Evolutionary conservation across 1,140 invertebrate genomes (phyloP), one percentile per base, ranked within the genome.

Genomic region (Danaus melanippus): DNA sequence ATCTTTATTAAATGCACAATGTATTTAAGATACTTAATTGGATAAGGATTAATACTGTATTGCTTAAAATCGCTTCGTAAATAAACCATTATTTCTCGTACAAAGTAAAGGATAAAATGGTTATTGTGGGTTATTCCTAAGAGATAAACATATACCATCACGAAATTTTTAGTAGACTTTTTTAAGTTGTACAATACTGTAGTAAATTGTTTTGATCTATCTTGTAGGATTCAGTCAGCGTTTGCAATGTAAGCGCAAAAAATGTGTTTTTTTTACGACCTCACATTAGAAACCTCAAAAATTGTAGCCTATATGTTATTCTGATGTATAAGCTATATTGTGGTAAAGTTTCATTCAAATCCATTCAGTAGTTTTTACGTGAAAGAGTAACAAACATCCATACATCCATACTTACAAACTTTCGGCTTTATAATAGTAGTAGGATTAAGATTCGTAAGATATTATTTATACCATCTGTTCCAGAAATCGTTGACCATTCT

Each of bases 81-180:
- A 55, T 55, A 49, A 53, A 50, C 53, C 50, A 61, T 61, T 49
- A 49, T 61, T 61, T 61, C 11, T 50, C 44, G 50, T 61, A 61
- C 17, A 60, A 60, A 46, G 51, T 60, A 60, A 55, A 55, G 10
- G 58, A 57, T 46, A 55, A 59, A 53, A 59, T 40, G 11, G 57
- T 53, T 59, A 54, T 54, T 59, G 51, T 59, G 21, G 21, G 21
- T 32, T 32, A 32, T 32, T 32, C 21, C 21, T 32, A 32, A 32
- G 21, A 32, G 21, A 32, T 32, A 32, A 32, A 32, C 21, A 32
- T 32, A 32, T 32, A 32, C 21, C 21, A 32, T 32, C 21, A 32
- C 21, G 21, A 5, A 32, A 1, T 32, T 8, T 32, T 32, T 32
- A 3, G 21, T 32, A 32, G 21, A 58, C 42, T 49, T 58, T 58